Evolutionary conservation across 2,797 vertebrate genomes (phyloP).

Genomic region (Decapterus maruadsi): DNA sequence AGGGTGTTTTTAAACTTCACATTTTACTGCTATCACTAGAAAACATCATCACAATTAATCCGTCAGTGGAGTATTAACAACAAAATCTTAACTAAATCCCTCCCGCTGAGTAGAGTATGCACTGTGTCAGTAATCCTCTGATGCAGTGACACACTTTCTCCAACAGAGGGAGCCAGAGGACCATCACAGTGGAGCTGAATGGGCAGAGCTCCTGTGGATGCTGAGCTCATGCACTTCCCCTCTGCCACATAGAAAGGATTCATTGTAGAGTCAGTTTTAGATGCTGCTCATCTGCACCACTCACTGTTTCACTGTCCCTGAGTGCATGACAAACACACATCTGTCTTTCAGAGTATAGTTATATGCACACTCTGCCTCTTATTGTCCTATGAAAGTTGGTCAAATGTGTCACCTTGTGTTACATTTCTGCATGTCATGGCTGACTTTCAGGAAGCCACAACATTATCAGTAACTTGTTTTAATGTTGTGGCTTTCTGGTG

Average conservation of each 20-base stretch:
- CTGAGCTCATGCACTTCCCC: conserved; percentile 62
- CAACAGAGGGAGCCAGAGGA: conserved; percentile 67
- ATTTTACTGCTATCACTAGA: neutral
- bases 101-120: neutral
- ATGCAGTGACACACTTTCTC: conserved; percentile 35
- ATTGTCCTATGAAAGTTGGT: conserved; percentile 2
- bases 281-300: conserved; percentile 58
- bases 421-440: neutral
- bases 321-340: conserved; percentile 57
- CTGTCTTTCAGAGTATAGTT: conserved; percentile 55
- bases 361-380: conserved; percentile 24
- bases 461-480: no score
- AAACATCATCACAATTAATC: conserved; percentile 26
- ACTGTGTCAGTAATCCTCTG: conserved; percentile 7
- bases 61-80: conserved; percentile 23
- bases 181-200: conserved; percentile 21
- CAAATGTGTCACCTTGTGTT: conserved; percentile 4
- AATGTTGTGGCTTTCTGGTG: no score
- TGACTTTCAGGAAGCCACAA: conserved; percentile 4
- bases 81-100: conserved; percentile 35
- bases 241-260: conserved; percentile 65
- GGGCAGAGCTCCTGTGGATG: conserved; percentile 37
- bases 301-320: conserved; percentile 39
- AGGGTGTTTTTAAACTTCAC: conserved; percentile 4
- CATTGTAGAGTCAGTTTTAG: conserved; percentile 70